These are phyloP conservation scores for Clepsis dumicolana DNA, from an alignment of 2,888 invertebrate species.

Conservation along the genomic window DNA sequence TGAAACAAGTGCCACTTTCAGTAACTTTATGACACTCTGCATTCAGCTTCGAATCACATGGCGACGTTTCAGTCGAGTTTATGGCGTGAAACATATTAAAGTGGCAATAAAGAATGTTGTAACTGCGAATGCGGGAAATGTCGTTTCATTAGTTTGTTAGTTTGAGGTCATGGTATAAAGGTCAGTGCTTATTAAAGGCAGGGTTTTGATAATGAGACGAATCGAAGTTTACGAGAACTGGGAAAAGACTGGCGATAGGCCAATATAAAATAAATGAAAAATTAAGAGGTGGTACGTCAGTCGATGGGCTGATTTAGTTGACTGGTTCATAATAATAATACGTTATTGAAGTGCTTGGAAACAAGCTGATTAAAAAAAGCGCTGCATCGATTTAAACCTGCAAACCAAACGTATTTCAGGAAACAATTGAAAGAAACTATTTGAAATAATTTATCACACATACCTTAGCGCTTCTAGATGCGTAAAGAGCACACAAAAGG, in stretches of 20 bases:
- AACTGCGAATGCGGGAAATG: slow-evolving; percentile 12
- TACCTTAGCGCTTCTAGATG: neutral
- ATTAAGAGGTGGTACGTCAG: neutral
- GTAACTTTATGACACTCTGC: slow-evolving; percentile 38
- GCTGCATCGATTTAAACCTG: too few species aligned
- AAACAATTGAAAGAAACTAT: neutral
- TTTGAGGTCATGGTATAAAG: neutral
- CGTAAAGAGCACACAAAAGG: neutral
- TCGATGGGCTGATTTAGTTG: neutral
- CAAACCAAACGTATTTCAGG: too few species aligned
- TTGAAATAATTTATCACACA: neutral
- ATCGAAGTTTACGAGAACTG: too few species aligned
- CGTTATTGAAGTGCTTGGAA: neutral
- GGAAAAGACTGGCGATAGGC: too few species aligned
- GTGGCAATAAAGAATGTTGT: slow-evolving; percentile 29
- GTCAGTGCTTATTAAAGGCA: neutral
- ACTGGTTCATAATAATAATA: neutral
- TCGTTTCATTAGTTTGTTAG: slow-evolving; percentile 1
- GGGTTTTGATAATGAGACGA: too few species aligned
- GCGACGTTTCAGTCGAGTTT: slow-evolving; percentile 22
- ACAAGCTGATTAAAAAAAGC: too few species aligned
- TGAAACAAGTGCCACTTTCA: slow-evolving; percentile 36
- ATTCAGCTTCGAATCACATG: slow-evolving; percentile 13
- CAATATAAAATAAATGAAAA: neutral
- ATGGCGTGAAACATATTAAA: slow-evolving; percentile 29